phyloP scores from a whole-genome alignment of 2,797 vertebrate species.

The Carcharodon carcharias region DNA sequence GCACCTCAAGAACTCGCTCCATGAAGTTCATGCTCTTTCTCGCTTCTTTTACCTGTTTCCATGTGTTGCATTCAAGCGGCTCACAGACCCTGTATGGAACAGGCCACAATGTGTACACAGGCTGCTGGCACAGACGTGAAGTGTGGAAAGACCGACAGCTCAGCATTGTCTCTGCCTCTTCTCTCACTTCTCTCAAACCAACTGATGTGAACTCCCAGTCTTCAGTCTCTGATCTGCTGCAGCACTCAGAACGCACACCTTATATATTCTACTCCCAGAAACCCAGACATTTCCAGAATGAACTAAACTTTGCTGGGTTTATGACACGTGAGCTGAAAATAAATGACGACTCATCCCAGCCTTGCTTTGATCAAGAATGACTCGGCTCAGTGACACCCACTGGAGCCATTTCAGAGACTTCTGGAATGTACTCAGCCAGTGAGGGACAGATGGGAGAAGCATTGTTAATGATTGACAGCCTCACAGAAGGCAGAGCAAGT shows the following conservation, averaged over 20 bases:
- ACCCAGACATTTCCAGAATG: not conserved
- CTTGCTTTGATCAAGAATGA: not conserved
- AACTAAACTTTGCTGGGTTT: not conserved
- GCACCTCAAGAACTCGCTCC: not conserved
- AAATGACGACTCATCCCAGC: not conserved
- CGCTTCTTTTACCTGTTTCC: slow-evolving; percentile 27
- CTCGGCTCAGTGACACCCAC: not conserved
- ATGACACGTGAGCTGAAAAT: not conserved
- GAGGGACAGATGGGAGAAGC: too few relatives aligned
- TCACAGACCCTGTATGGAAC: slow-evolving; percentile 46
- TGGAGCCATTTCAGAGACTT: not conserved
- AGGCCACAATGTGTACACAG: slow-evolving; percentile 46
- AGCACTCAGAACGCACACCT: not conserved
- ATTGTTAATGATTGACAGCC: too few relatives aligned
- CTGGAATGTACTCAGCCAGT: not conserved
- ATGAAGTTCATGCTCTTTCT: slow-evolving; percentile 37
- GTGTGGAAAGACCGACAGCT: not conserved
- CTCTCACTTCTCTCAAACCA: not conserved
- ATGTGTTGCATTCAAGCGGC: slow-evolving; percentile 42
- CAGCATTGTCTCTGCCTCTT: not conserved
- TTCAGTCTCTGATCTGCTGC: slow-evolving; percentile 11
- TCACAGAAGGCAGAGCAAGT: too few relatives aligned
- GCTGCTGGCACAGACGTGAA: slow-evolving; percentile 39
- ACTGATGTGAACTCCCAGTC: too few relatives aligned
- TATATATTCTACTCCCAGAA: not conserved